Conservation (phyloP, 53 echinoderm and acorn worm genomes). For the Temnopleurus reevesii region DNA sequence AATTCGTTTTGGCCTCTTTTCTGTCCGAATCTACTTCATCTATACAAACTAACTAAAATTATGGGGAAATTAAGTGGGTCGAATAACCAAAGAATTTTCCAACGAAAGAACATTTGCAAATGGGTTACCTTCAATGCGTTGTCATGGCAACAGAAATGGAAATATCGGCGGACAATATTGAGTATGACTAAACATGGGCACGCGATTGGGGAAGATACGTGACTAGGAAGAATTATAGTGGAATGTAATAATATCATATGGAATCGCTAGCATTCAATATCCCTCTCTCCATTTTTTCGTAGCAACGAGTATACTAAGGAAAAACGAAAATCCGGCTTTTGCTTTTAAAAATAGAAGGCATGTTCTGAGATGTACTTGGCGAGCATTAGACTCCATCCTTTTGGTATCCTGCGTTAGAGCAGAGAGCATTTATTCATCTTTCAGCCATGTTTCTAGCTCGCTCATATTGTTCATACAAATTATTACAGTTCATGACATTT, state of each 20-base stretch:
- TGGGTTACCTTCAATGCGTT: conserved; percentile 37
- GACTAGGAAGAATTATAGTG: conserved; percentile 20
- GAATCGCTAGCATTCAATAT: conserved; percentile 31
- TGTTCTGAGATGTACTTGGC: neutral
- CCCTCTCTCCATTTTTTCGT: conserved; percentile 3
- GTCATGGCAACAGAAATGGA: conserved; percentile 36
- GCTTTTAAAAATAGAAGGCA: neutral
- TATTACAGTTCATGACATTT: conserved; percentile 10
- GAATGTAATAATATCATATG: conserved; percentile 19
- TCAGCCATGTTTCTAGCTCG: neutral
- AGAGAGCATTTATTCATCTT: neutral
- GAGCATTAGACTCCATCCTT: too few relatives aligned
- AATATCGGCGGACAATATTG: conserved; percentile 33
- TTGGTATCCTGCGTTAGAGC: too few relatives aligned
- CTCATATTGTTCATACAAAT: neutral
- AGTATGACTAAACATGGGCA: conserved; percentile 37
- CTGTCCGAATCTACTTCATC: neutral
- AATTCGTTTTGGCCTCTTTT: neutral
- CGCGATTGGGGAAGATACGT: conserved; percentile 10
- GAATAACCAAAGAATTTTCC: neutral
- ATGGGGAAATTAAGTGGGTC: neutral
- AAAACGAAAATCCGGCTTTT: neutral
- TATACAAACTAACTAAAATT: neutral
- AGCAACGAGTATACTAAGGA: neutral
- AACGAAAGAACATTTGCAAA: neutral